Conservation (phyloP, 1,140 invertebrate genomes). For the Parasteatoda tepidariorum region DNA sequence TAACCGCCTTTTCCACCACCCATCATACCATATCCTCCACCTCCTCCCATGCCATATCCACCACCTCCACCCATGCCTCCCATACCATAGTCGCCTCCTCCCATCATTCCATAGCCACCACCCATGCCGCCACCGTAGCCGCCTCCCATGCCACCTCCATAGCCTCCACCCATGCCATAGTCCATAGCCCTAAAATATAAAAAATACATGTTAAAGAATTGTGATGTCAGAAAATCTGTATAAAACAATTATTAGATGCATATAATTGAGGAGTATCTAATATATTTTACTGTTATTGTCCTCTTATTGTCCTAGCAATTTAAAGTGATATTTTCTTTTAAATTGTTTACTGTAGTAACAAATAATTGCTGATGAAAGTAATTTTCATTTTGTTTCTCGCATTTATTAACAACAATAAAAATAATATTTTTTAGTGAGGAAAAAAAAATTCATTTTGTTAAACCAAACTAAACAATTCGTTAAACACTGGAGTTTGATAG, state of each 20-base stretch:
- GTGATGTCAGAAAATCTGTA: not conserved
- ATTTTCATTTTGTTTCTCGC: not conserved
- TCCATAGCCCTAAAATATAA: not conserved
- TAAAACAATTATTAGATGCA: not conserved
- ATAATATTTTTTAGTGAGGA: too few species aligned
- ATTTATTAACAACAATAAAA: too few species aligned
- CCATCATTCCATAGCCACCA: constrained; percentile 18
- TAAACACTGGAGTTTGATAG: too few species aligned
- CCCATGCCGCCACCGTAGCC: constrained; percentile 7
- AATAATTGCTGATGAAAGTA: not conserved
- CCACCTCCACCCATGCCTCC: not conserved
- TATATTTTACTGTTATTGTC: not conserved
- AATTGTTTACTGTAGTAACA: not conserved
- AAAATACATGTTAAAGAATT: not conserved
- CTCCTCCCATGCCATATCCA: constrained; percentile 7
- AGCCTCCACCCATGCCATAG: constrained; percentile 17
- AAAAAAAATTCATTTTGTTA: too few species aligned
- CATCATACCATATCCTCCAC: not conserved
- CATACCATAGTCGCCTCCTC: not conserved
- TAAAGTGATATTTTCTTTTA: too few species aligned
- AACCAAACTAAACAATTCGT: too few species aligned
- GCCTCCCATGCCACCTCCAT: constrained; percentile 21
- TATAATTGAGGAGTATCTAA: not conserved
- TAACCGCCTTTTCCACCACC: constrained; percentile 5
- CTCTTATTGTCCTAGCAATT: not conserved